phyloP scores from a whole-genome alignment of 2,797 vertebrate genomes.

The Jordanella pulchra region DNA sequence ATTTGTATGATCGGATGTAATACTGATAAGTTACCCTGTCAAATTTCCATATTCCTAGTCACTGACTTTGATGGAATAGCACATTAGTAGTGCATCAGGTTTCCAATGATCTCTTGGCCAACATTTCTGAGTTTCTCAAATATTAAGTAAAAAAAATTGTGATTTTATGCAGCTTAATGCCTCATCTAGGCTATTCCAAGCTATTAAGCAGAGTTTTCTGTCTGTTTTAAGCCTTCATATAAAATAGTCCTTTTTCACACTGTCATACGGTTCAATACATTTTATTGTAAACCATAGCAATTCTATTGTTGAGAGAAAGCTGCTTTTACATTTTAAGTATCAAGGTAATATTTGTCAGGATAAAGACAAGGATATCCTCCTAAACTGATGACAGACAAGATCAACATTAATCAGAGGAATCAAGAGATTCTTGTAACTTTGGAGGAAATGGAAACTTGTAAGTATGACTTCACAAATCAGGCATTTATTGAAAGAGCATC shows the following conservation, averaged over 20 bases:
- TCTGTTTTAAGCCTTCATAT: not conserved
- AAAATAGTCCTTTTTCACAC: not conserved
- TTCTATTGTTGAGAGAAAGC: too few species aligned
- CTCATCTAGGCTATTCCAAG: conserved; percentile 9
- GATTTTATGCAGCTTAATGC: not conserved
- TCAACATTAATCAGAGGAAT: not conserved
- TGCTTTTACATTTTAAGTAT: not conserved
- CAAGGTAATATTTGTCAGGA: not conserved
- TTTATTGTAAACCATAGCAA: not conserved
- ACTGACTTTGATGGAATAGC: conserved; percentile 41
- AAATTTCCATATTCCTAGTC: conserved; percentile 4
- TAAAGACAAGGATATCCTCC: not conserved
- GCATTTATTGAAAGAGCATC: not conserved
- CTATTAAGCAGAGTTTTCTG: not conserved
- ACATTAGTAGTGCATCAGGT: conserved; percentile 14
- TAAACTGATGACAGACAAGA: not conserved
- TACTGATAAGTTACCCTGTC: conserved; percentile 16
- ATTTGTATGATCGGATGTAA: conserved; percentile 11
- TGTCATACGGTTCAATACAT: not conserved
- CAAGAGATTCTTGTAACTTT: not conserved
- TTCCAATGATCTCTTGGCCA: conserved; percentile 13
- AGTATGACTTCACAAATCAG: not conserved
- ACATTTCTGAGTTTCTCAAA: conserved; percentile 25
- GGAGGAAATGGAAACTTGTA: not conserved
- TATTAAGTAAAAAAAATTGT: conserved; percentile 3